Base-by-base conservation (phyloP, 2,888 invertebrate species). In the Patella depressa region DNA sequence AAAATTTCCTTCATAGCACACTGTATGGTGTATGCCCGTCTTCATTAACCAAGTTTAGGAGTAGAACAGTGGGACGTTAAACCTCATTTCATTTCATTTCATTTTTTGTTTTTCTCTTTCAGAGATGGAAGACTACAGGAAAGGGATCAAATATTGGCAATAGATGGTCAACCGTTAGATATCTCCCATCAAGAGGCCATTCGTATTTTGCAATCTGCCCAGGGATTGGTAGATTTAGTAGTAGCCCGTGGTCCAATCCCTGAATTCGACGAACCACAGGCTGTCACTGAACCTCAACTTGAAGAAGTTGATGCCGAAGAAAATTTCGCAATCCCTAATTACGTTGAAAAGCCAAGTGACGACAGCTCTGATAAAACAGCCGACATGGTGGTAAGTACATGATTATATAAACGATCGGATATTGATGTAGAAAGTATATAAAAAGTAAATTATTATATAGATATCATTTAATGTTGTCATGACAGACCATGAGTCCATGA, bases 101-200 rank as follows among this genome's bases (percentile, higher is more conserved):
- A 24, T 24, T 24, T 24, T 24, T 24, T 79, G 54, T 78, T 75
- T 80, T 75, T 78, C 54, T 82, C 78, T 75, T 90, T 11, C 92
- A 94, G 94, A 92, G 94, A 94, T 93, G 94, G 94, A 84, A 93
- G 94, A 80, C 93, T 95, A 82, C 94, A 94, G 88, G 95, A 95
- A 88, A 95, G 95, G 89, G 96, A 96, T 93, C 95, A 96, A 90
- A 95, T 96, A 90, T 92, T 96, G 88, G 95, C 96, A 83, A 95
- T 96, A 88, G 96, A 96, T 93, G 95, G 95, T 87, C 95, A 95
- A 90, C 87, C 90, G 76, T 84, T 92, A 88, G 92, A 95, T 92
- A 95, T 96, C 93, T 95, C 96, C 83, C 96, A 96, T 91, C 95
- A 96, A 92, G 96, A 96, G 93, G 94, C 95, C 86, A 94, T 95